Base-by-base conservation (phyloP, 2,797 vertebrate genomes). In the Danio tinwini region DNA sequence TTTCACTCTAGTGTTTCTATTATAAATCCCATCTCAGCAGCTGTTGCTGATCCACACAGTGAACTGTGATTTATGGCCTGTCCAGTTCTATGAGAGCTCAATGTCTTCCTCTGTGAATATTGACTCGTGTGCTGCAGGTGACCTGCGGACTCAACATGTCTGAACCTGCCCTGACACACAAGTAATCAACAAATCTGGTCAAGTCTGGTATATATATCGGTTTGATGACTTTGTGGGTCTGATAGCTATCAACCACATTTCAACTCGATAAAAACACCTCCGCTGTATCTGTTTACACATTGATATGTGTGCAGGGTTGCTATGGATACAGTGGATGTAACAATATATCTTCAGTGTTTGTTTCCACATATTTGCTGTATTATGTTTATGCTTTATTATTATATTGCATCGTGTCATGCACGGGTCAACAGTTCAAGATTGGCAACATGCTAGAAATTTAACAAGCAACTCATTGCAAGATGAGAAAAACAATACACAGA, bases 311-410 rank as follows among this genome's bases (percentile, higher is more conserved):
- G 49, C 77, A 68, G 70, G 9, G 77, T 86, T 85, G 72, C 84
- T 81, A 82, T 82, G 81, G 84, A 81, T 80, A 86, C 84, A 82
- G 8, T 13, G 47, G 73, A 37, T 56, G 82, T 74, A 67, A 84
- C 64, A 72, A 76, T 75, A 83, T 65, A 52, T 78, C n/a, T 75
- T 17, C 61, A 21, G 17, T 74, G 53, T 68, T 81, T 74, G 75
- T 78, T 79, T 77, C 47, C 50, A 75, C 71, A 58, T 75, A 82
- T 81, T 82, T 58, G 64, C 77, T 65, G 19, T 74, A 70, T 63
- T 56, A 44, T 52, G 42, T 72, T 67, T 84, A 76, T 76, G 42
- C 59, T 69, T 50, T 67, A 42, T 67, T 68, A 71, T 76, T 67
- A 73, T 67, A 45, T 44, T 67, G 17, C 55, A 49, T 9, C 29